phyloP scores from a whole-genome alignment of 2,797 vertebrate species.

The Loriculus beryllinus region DNA sequence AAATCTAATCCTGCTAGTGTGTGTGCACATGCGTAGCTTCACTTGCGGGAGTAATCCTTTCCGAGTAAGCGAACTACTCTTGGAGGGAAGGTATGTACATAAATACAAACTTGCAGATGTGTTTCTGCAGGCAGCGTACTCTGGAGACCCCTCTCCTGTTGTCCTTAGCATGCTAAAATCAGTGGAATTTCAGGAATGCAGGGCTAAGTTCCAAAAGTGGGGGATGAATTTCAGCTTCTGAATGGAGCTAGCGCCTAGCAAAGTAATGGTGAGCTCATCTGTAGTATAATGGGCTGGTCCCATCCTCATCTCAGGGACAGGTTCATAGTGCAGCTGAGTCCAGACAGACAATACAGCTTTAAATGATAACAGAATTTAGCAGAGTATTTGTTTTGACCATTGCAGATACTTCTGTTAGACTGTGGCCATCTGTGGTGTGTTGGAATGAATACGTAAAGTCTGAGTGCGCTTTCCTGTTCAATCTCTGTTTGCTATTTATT shows the following conservation, averaged over 20 bases:
- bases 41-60: not conserved
- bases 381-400: not conserved
- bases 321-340: not conserved
- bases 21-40: not conserved
- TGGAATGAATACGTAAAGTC: not conserved
- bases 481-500: not conserved
- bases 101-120: not conserved
- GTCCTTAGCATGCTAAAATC: not conserved
- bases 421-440: not conserved
- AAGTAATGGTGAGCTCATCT: not conserved
- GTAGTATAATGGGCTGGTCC: not conserved
- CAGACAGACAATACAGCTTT: not conserved
- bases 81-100: not conserved
- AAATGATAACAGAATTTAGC: not conserved
- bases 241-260: not conserved
- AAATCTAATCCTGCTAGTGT: not conserved
- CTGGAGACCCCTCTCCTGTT: not conserved
- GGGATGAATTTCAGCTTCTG: not conserved
- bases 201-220: not conserved
- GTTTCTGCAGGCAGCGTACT: not conserved
- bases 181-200: slow-evolving; percentile 33
- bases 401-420: not conserved
- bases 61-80: not conserved
- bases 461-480: not conserved
- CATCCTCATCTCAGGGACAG: not conserved